A percentile compares a stretch with the other conserved stretches of the same genome.
Evolutionary conservation across 37 sponge, comb jelly and placozoan species (phyloP).

Genomic region (Dysidea cf. avara): DNA sequence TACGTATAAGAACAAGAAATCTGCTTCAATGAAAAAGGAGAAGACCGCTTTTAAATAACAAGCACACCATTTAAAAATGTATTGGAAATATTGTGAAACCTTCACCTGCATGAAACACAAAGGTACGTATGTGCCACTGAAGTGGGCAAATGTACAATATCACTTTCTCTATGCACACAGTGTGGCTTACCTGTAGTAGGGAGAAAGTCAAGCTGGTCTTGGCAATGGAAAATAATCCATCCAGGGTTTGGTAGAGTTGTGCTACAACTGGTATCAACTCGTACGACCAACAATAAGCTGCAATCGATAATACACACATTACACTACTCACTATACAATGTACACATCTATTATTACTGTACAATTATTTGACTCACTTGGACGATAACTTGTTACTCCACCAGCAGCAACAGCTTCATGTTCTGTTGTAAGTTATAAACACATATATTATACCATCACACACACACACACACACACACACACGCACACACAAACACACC

Average conservation of each 20-base stretch:
- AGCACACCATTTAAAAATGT: no score
- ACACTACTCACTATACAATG: background rate
- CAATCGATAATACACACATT: background rate
- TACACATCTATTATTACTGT: no score
- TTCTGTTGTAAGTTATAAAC: slow-evolving; percentile 23
- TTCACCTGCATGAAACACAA: background rate
- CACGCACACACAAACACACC: no score
- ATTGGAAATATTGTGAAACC: background rate
- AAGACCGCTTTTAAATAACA: no score
- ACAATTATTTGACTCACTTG: slow-evolving; percentile 23
- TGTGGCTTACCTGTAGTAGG: slow-evolving; percentile 37
- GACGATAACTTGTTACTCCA: slow-evolving; percentile 27
- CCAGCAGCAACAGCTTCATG: slow-evolving; percentile 49
- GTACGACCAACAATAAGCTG: slow-evolving; percentile 64
- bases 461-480: no score
- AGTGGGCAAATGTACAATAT: background rate
- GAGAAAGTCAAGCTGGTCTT: slow-evolving; percentile 51
- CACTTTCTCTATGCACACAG: background rate
- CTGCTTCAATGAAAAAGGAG: no score
- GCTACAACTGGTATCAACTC: slow-evolving; percentile 41
- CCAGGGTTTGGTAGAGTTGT: slow-evolving; percentile 58
- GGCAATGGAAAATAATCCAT: slow-evolving; percentile 56
- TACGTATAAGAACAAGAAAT: no score
- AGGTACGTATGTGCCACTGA: background rate
- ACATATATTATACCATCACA: background rate